These are phyloP conservation scores for Neuroscelio doddi DNA, from an alignment of 2,888 invertebrate genomes.

Conservation along the genomic window DNA sequence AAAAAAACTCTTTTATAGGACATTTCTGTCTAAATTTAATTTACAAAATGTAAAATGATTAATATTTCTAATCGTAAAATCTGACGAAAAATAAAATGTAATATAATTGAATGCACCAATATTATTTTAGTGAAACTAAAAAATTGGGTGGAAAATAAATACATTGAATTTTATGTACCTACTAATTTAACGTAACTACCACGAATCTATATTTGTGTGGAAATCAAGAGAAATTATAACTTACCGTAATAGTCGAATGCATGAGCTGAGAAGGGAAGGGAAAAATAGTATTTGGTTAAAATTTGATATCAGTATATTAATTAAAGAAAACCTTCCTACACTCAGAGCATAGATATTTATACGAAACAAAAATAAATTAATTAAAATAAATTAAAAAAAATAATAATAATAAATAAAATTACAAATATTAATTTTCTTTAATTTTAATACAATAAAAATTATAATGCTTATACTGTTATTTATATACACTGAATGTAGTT, in stretches of 20 bases:
- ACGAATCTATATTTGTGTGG: conserved; percentile 57
- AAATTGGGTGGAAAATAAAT: background rate
- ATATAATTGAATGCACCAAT: too few species aligned
- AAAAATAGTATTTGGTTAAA: conserved; percentile 70
- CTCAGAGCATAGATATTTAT: conserved; percentile 50
- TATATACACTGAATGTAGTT: conserved; percentile 58
- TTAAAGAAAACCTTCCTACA: conserved; percentile 60
- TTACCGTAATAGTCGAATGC: conserved; percentile 99
- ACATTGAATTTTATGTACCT: background rate
- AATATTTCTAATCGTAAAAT: too few species aligned
- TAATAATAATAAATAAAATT: too few species aligned
- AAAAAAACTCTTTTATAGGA: background rate
- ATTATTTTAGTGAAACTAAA: conserved; percentile 1
- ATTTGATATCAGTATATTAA: conserved; percentile 49
- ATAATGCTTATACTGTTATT: background rate
- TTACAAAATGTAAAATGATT: too few species aligned
- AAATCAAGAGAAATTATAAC: conserved; percentile 83
- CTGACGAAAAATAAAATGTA: too few species aligned
- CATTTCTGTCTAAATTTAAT: too few species aligned
- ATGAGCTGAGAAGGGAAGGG: conserved; percentile 81
- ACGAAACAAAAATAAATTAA: background rate
- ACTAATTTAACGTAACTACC: conserved; percentile 30
- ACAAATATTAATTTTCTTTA: conserved; percentile 13
- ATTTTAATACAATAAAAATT: conserved; percentile 13
- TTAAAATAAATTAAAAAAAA: too few species aligned